Evolutionary conservation across 1,140 invertebrate species (phyloP), one percentile per base, ranked within the genome.

Genomic region (Goniozus legneri): DNA sequence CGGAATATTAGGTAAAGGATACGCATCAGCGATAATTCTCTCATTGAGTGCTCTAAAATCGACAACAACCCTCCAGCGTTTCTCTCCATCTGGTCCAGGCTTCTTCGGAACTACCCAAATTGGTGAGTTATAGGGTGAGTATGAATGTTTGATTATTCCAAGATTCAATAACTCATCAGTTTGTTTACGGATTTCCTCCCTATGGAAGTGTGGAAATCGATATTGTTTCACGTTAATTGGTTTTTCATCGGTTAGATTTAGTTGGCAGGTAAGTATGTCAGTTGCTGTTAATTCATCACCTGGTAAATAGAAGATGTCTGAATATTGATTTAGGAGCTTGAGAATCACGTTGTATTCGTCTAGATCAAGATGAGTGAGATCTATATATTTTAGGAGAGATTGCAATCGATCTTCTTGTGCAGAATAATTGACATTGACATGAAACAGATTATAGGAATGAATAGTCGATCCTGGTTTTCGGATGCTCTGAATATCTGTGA

Each of bases 1-100:
- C 6, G 67, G 60, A 4, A 80, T 77, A 35, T 77, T 67, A 0
- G 81, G 79, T 6, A 84, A 33, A 0, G 80, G 79, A 53, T 73
- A 82, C 14, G 58, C 56, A 50, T 82, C 79, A 3, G 56, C 59
- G 3, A 64, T 49, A 0, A 67, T 73, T 35, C 54, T 60, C 0
- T 69, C 61, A 47, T 76, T 77, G 12, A 75, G 20, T 38, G 49
- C 37, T 41, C 67, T 49, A 19, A 65, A 73, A 51, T 74, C 69
- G 1, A 69, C 55, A 1, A 65, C 64, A 16, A 69, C 15, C n/a
- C 47, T 21, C 22, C 30, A 54, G 44, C 50, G 50, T 20, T 49
- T 53, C 30, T 61, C 44, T 12, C 48, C 55, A 18, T 46, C 41
- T 4, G 58, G 54, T 24, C 56, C 55, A 1, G 27, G 2, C 34